phyloP scores from a whole-genome alignment of 2,888 invertebrate genomes.

The Lomographa bimaculata region DNA sequence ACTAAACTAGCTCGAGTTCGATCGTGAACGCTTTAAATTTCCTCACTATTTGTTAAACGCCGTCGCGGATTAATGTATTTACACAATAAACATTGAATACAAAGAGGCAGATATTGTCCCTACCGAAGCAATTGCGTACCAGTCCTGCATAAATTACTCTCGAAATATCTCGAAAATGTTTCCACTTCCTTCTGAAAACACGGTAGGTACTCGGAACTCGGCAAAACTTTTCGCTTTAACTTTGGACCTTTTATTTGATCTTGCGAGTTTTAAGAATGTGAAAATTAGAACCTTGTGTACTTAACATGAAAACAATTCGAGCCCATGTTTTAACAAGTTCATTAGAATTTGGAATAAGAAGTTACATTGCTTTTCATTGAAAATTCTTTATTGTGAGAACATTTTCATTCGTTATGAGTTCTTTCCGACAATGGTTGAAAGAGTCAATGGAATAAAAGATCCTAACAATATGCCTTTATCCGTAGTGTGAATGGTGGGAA shows the following conservation, averaged over 20 bases:
- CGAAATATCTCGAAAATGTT: slow-evolving; percentile 33
- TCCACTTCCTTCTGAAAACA: slow-evolving; percentile 24
- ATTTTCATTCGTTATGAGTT: too few relatives aligned
- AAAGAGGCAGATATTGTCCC: slow-evolving; percentile 34
- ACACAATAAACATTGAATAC: slow-evolving; percentile 37
- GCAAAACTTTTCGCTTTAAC: slow-evolving; percentile 26
- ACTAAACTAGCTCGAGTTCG: slow-evolving; percentile 16
- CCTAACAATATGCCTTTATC: slow-evolving; percentile 16
- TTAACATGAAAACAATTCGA: slow-evolving; percentile 11
- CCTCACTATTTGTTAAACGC: slow-evolving; percentile 28
- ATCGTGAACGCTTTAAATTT: slow-evolving; percentile 22
- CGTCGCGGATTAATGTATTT: slow-evolving; percentile 36
- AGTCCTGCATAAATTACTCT: slow-evolving; percentile 35
- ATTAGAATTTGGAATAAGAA: slow-evolving; percentile 12
- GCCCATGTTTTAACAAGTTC: slow-evolving; percentile 4
- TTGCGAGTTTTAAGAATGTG: slow-evolving; percentile 16
- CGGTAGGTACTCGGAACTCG: slow-evolving; percentile 21
- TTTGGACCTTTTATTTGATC: slow-evolving; percentile 22
- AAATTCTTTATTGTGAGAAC: too few relatives aligned
- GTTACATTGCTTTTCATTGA: too few relatives aligned
- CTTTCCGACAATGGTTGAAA: slow-evolving; percentile 17
- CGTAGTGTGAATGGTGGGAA: slow-evolving; percentile 6
- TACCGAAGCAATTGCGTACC: slow-evolving; percentile 33
- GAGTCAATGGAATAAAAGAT: slow-evolving; percentile 16
- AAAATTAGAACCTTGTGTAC: slow-evolving; percentile 16